These are phyloP conservation scores for Leistus spinibarbis DNA, from an alignment of 2,888 invertebrate genomes.

Conservation along the genomic window DNA sequence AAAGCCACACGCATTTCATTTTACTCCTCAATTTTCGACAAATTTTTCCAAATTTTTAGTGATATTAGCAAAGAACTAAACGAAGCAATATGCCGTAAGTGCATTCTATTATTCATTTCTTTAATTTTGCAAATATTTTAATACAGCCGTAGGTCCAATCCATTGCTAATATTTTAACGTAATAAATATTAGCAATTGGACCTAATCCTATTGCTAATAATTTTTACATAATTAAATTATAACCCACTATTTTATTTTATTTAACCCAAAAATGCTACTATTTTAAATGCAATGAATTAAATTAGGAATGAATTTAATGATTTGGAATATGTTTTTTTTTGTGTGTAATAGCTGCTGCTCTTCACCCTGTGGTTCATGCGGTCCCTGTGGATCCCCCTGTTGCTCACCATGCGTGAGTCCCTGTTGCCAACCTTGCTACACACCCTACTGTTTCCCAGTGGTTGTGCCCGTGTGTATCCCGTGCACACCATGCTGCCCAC, in stretches of 20 bases:
- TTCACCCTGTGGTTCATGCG: background rate
- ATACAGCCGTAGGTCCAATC: no score
- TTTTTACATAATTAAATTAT: no score
- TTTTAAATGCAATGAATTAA: background rate
- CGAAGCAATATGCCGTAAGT: background rate
- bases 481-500: slow-evolving; percentile 4
- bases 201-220: no score
- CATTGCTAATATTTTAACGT: no score
- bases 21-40: background rate
- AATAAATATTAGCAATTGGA: no score
- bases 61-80: background rate
- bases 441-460: slow-evolving; percentile 18
- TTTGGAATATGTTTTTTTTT: background rate
- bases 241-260: background rate
- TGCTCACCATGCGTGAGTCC: background rate
- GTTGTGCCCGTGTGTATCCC: slow-evolving; percentile 17
- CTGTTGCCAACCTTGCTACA: background rate
- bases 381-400: background rate
- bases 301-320: background rate
- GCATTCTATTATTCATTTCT: background rate
- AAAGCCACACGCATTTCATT: background rate
- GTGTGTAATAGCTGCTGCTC: slow-evolving; percentile 1
- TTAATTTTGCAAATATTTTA: no score
- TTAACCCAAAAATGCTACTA: background rate
- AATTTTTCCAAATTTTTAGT: background rate